phyloP scores from a whole-genome alignment of 2,113 vertebrate genomes.

The Irena cyanogastra region DNA sequence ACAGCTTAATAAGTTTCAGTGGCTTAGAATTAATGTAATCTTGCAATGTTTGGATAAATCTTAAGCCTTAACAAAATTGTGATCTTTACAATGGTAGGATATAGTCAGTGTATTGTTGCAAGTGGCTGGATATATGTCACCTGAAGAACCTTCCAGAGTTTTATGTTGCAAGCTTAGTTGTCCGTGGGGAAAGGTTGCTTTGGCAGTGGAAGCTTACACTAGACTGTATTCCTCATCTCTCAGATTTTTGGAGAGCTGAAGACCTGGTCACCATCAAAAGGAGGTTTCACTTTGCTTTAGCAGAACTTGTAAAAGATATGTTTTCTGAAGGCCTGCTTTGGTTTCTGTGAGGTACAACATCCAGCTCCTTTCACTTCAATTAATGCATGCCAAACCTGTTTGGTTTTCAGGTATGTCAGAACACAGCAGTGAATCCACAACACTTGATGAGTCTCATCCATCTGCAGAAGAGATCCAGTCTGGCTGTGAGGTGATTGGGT shows the following conservation, averaged over 20 bases:
- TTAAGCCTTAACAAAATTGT: not conserved
- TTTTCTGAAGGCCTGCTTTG: not conserved
- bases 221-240: not conserved
- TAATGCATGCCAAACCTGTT: slow-evolving; percentile 66
- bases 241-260: not conserved
- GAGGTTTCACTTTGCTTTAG: not conserved
- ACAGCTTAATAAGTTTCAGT: not conserved
- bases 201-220: not conserved
- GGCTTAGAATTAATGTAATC: not conserved
- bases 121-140: not conserved
- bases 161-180: not conserved
- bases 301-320: not conserved
- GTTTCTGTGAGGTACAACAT: not conserved
- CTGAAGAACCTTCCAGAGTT: not conserved
- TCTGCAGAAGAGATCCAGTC: slow-evolving; percentile 67
- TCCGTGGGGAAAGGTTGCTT: not conserved
- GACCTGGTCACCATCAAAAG: not conserved
- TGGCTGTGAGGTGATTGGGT: slow-evolving; percentile 72
- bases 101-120: not conserved
- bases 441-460: slow-evolving; percentile 61
- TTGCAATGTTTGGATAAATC: not conserved
- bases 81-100: not conserved
- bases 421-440: slow-evolving; percentile 57
- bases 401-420: slow-evolving; percentile 78
- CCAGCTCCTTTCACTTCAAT: not conserved